Conservation (phyloP, 2,888 invertebrate species). For the Melanotus villosus region DNA sequence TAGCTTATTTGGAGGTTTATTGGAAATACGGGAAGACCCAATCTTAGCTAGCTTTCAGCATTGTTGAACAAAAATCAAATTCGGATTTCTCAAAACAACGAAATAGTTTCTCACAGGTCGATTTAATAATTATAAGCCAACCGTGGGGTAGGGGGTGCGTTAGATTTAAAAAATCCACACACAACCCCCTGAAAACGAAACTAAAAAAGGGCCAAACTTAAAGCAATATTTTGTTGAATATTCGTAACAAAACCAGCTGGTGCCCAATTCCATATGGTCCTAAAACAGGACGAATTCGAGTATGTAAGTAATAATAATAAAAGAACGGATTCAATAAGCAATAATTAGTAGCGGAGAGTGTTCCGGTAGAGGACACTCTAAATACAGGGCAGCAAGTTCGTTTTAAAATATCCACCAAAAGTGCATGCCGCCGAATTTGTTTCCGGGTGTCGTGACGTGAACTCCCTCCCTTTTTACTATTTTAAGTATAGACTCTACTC, state of each 20-base stretch:
- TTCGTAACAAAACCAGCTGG: too few species aligned
- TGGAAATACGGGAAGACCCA: too few species aligned
- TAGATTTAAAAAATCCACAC: too few species aligned
- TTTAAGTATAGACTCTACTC: slow-evolving; percentile 31
- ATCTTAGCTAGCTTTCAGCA: too few species aligned
- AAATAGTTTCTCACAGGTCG: too few species aligned
- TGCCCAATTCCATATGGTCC: slow-evolving; percentile 50
- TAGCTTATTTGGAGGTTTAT: too few species aligned
- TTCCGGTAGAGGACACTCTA: slow-evolving; percentile 46
- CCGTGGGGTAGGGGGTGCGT: too few species aligned
- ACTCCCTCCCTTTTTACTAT: not conserved
- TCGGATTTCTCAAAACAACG: too few species aligned
- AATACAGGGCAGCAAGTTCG: slow-evolving; percentile 45
- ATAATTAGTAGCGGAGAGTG: slow-evolving; percentile 47
- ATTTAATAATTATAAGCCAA: too few species aligned
- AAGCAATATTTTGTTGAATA: too few species aligned
- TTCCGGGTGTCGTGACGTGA: slow-evolving; percentile 48
- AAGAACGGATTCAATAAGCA: slow-evolving; percentile 42
- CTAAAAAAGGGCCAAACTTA: too few species aligned
- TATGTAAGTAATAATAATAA: slow-evolving; percentile 35
- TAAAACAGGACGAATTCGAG: slow-evolving; percentile 22
- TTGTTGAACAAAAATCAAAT: too few species aligned
- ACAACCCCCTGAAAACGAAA: not conserved
- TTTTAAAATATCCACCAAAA: slow-evolving; percentile 41
- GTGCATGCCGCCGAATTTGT: slow-evolving; percentile 42